Conservation (phyloP, 2,888 invertebrate species). For the Megalurothrips usitatus region DNA sequence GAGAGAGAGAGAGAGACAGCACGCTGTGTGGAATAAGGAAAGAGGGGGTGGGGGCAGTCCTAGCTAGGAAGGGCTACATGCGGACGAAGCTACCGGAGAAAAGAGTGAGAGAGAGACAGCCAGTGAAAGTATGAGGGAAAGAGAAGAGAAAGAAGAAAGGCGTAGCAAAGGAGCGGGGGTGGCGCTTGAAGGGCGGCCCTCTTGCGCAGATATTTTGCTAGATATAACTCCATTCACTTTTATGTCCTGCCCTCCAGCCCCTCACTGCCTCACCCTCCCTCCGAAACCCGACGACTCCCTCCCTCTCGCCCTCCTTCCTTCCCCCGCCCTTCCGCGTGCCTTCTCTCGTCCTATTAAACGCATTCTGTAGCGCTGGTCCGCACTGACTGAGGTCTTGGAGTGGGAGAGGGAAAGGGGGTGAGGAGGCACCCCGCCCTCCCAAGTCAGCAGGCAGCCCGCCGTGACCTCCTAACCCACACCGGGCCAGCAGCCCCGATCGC, state of each 20-base stretch:
- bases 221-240: conserved; percentile 26
- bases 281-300: background rate
- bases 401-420: background rate
- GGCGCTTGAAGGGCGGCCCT: conserved; percentile 15
- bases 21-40: background rate
- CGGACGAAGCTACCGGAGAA: background rate
- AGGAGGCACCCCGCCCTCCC: background rate
- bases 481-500: no score
- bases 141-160: background rate
- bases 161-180: background rate
- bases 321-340: conserved; percentile 6
- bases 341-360: conserved; percentile 10
- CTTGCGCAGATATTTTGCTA: conserved; percentile 22
- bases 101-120: background rate
- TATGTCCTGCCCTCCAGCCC: conserved; percentile 6
- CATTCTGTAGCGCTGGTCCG: conserved; percentile 1
- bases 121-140: background rate
- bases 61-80: background rate
- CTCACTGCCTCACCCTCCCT: background rate
- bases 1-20: no score
- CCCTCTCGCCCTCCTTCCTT: background rate
- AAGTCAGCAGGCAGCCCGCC: background rate
- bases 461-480: no score
- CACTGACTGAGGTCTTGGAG: no score
- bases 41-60: background rate